Conservation (phyloP, 2,113 vertebrate species). For the Tylochromis polylepis region DNA sequence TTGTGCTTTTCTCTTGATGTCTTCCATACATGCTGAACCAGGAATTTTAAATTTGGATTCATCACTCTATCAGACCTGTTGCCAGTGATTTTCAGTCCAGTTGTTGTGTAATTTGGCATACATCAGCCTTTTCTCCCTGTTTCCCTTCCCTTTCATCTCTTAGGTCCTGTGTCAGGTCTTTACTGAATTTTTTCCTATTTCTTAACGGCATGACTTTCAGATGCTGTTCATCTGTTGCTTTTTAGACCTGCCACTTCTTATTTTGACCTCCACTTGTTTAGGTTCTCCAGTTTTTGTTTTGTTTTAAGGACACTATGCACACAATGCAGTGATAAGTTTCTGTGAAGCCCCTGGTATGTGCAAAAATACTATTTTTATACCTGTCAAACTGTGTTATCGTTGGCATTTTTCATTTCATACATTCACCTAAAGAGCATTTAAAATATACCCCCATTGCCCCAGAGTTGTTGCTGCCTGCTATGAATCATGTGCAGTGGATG, state of each 20-base stretch:
- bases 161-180: background rate
- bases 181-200: background rate
- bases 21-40: background rate
- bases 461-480: background rate
- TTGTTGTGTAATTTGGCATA: rapidly evolving
- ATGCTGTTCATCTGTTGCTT: background rate
- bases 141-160: background rate
- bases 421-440: too few species aligned
- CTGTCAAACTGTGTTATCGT: too few species aligned
- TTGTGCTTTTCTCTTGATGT: rapidly evolving
- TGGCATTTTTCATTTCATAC: too few species aligned
- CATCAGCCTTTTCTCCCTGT: background rate
- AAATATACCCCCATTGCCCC: background rate
- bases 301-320: too few species aligned
- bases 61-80: background rate
- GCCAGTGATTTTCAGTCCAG: background rate
- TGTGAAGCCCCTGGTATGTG: too few species aligned
- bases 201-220: background rate
- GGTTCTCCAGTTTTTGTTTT: too few species aligned
- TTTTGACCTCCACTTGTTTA: too few species aligned
- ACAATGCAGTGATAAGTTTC: too few species aligned
- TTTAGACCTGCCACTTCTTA: background rate
- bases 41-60: background rate
- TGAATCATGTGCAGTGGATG: background rate
- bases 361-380: too few species aligned